Conservation (phyloP, 2,113 vertebrate genomes). For the Aegithalos caudatus region DNA sequence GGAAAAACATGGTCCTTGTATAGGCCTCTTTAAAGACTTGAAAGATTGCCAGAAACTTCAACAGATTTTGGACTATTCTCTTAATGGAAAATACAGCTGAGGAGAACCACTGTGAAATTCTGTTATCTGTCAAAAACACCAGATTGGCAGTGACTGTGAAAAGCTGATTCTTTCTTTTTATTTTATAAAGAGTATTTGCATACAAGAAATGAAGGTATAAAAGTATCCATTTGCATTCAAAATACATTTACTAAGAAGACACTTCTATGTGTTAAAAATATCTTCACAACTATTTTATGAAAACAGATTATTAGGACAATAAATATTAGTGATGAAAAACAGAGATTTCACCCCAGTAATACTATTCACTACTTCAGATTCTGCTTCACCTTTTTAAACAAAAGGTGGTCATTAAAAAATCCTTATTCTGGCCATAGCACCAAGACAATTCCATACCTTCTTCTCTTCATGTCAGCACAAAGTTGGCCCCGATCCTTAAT, state of each 20-base stretch:
- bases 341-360: neutral
- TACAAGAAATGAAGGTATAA: neutral
- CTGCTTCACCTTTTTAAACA: neutral
- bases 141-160: neutral
- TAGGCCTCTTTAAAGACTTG: neutral
- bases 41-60: neutral
- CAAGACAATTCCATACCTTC: constrained; percentile 66
- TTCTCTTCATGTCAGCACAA: constrained; percentile 65
- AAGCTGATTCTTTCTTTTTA: neutral
- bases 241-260: neutral
- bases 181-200: neutral
- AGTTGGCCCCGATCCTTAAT: constrained; percentile 56
- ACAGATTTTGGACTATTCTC: neutral
- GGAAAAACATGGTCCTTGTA: neutral
- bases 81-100: neutral
- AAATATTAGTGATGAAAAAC: neutral
- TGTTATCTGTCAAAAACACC: neutral
- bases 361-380: neutral
- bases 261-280: neutral
- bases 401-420: neutral
- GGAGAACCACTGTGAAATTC: neutral
- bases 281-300: neutral
- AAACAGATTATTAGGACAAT: neutral
- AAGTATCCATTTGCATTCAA: neutral
- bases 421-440: neutral